These are phyloP conservation scores for Edolisoma coerulescens DNA, from an alignment of 2,113 vertebrate species.

Conservation along the genomic window DNA sequence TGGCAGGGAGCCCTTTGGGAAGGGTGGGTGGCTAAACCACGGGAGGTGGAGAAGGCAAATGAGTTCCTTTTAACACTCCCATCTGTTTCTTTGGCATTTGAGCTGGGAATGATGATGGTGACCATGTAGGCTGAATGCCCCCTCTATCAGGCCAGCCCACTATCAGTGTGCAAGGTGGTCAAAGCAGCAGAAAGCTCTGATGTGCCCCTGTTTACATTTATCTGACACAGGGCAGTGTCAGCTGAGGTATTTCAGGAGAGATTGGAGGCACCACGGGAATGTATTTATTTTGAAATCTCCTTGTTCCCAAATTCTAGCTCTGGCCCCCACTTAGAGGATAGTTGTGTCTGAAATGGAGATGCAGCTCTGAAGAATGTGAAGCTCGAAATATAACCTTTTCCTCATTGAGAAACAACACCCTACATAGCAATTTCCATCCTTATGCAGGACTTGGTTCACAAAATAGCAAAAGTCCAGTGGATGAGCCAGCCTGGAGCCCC, in stretches of 20 bases:
- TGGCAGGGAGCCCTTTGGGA: background rate
- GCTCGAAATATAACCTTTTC: background rate
- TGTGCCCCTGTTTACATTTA: background rate
- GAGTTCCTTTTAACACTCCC: background rate
- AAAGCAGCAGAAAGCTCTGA: background rate
- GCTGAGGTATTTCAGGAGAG: background rate
- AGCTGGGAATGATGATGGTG: background rate
- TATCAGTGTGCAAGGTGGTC: background rate
- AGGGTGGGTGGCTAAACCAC: background rate
- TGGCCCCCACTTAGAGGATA: background rate
- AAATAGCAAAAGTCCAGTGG: background rate
- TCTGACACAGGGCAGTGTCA: background rate
- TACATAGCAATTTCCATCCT: background rate
- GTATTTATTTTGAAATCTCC: background rate
- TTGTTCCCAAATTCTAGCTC: background rate
- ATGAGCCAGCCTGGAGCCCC: background rate
- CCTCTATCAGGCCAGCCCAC: background rate
- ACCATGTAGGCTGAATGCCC: rapidly evolving
- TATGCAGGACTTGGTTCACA: background rate
- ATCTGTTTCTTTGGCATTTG: background rate
- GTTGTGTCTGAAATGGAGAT: background rate
- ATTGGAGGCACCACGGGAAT: background rate
- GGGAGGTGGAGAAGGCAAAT: background rate
- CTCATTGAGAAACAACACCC: background rate
- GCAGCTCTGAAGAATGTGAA: background rate